These are phyloP conservation scores for Augochlora pura DNA, from an alignment of 1,140 invertebrate species.

Conservation along the genomic window DNA sequence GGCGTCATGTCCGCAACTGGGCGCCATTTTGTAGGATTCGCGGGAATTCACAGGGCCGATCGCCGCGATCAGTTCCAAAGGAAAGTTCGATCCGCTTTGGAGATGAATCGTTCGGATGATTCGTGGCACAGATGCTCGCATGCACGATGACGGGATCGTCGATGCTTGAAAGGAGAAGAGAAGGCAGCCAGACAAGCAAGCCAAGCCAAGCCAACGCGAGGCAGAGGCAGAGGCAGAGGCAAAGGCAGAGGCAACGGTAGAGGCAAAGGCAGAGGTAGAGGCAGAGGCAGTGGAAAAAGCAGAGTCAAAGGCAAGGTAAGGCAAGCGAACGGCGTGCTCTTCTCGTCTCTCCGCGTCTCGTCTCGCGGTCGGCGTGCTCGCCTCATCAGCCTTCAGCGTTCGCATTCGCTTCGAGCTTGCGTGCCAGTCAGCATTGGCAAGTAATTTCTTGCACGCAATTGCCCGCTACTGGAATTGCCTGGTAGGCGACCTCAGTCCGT, in stretches of 20 bases:
- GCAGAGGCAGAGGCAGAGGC: too few species aligned
- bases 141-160: conserved; percentile 66
- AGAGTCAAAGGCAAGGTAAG: too few species aligned
- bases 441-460: conserved; percentile 80
- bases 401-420: conserved; percentile 66
- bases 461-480: conserved; percentile 78
- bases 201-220: too few species aligned
- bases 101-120: conserved; percentile 47
- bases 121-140: conserved; percentile 59
- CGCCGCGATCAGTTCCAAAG: conserved; percentile 9
- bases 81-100: conserved; percentile 33
- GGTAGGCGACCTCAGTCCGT: conserved; percentile 75
- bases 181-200: conserved; percentile 15
- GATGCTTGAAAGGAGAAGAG: conserved; percentile 61
- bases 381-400: conserved; percentile 54
- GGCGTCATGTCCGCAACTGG: not conserved
- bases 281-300: too few species aligned
- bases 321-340: conserved; percentile 18
- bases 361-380: conserved; percentile 4
- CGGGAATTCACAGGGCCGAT: not conserved
- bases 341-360: conserved; percentile 1
- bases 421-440: conserved; percentile 73
- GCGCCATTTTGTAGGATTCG: not conserved
- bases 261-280: too few species aligned
- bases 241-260: too few species aligned